Evolutionary conservation across 2,888 invertebrate species (phyloP).

Genomic region (Merodon equestris): DNA sequence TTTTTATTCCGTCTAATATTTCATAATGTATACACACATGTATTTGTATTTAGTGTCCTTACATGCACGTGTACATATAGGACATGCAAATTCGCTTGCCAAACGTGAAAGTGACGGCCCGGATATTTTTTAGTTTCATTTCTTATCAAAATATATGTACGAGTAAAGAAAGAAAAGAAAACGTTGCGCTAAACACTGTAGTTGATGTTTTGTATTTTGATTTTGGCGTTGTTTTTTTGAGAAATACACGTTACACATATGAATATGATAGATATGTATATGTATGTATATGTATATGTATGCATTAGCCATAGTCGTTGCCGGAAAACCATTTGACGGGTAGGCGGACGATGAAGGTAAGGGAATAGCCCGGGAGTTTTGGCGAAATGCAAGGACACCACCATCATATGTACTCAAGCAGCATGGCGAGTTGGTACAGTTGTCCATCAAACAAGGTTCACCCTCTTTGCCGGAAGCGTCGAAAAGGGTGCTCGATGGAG

Average conservation of each 20-base stretch:
- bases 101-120: slow-evolving; percentile 66
- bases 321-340: slow-evolving; percentile 54
- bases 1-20: slow-evolving; percentile 61
- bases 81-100: slow-evolving; percentile 41
- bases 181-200: slow-evolving; percentile 60
- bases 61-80: neutral
- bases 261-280: slow-evolving; percentile 4
- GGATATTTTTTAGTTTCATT: slow-evolving; percentile 57
- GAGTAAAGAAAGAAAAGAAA: slow-evolving; percentile 6
- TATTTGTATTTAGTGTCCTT: too few species aligned
- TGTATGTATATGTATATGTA: neutral
- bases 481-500: slow-evolving; percentile 55
- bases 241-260: slow-evolving; percentile 62
- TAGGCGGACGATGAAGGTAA: slow-evolving; percentile 29
- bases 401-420: slow-evolving; percentile 53
- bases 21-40: slow-evolving; percentile 31
- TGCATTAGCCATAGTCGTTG: slow-evolving; percentile 44
- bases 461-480: slow-evolving; percentile 61
- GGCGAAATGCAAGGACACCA: slow-evolving; percentile 66
- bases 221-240: slow-evolving; percentile 16
- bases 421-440: slow-evolving; percentile 61
- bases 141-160: slow-evolving; percentile 37
- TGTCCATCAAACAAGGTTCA: slow-evolving; percentile 66
- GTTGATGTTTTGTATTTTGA: slow-evolving; percentile 13
- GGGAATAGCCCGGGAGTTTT: slow-evolving; percentile 56